Evolutionary conservation across 2,888 invertebrate genomes (phyloP), one percentile per base, ranked within the genome.

Genomic region (Atethmia centrago): DNA sequence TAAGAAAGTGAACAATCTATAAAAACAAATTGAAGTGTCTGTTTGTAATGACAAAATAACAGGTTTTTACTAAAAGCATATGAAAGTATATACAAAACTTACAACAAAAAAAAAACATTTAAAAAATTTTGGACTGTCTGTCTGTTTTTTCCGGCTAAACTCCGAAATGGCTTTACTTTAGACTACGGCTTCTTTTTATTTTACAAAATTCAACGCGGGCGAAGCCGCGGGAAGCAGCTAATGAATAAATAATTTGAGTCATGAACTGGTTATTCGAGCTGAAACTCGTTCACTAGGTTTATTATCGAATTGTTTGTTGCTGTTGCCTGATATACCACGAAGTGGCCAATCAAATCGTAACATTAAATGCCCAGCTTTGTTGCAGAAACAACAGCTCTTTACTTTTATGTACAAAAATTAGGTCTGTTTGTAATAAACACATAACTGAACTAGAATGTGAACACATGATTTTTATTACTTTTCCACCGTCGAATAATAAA

Each of bases 271-370:
- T n/a, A 82, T 88, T 88, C 68, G 79, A 73, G 81, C 78, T 84
- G 55, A 74, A 88, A 85, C 77, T 74, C 84, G 89, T 85, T 84
- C 71, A 89, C 80, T 89, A 82, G 91, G 89, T 91, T 91, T 90
- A 91, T 80, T 84, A 77, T 81, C 74, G 71, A 45, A 28, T 66
- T 80, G 85, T 76, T 88, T 89, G 86, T 87, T 89, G 77, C 83
- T 86, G 72, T 74, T 73, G 72, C 53, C 79, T 76, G 67, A 71
- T 84, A 79, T 79, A 80, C 80, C 81, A 45, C 83, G 77, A 84
- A 83, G 81, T 83, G 77, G 77, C 70, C 74, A 80, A 77, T 82
- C 71, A 79, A 67, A 79, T 67, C 71, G 56, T 79, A 45, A 77
- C 84, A 80, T 66, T 74, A 76, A 73, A 79, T 61, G 53, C 70